Percentiles rank a stretch among this genome's conserved stretches.
Evolutionary conservation across 2,113 vertebrate genomes (phyloP).

Genomic region (Diadophis punctatus): DNA sequence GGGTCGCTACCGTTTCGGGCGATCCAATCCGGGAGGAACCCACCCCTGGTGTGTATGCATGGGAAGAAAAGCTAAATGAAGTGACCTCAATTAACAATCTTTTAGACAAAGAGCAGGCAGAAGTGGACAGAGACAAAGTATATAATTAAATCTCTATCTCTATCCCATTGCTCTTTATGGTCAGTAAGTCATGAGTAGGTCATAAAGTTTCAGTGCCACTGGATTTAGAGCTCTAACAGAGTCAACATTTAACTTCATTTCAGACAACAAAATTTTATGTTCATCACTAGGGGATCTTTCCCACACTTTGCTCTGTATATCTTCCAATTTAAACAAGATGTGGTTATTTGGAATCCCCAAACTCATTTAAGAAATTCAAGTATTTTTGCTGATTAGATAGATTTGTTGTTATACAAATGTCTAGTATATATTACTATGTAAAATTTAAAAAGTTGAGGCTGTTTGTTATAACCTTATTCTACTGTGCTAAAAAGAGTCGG

Average conservation of each 20-base stretch:
- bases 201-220: not conserved
- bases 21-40: too few species aligned
- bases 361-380: not conserved
- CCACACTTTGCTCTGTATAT: not conserved
- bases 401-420: not conserved
- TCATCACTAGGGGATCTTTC: not conserved
- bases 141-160: not conserved
- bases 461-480: not conserved
- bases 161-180: not conserved
- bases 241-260: not conserved
- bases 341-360: not conserved
- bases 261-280: not conserved
- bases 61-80: not conserved
- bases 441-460: not conserved
- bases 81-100: not conserved
- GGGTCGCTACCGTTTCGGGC: too few species aligned
- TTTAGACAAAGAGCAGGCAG: not conserved
- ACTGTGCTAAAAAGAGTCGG: not conserved
- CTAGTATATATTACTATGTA: not conserved
- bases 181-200: not conserved
- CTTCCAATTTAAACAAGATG: not conserved
- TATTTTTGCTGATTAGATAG: not conserved
- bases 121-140: not conserved
- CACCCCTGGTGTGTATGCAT: too few species aligned
- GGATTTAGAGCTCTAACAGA: not conserved